phyloP scores from a whole-genome alignment of 2,888 invertebrate genomes.

The Sthenelais limicola region DNA sequence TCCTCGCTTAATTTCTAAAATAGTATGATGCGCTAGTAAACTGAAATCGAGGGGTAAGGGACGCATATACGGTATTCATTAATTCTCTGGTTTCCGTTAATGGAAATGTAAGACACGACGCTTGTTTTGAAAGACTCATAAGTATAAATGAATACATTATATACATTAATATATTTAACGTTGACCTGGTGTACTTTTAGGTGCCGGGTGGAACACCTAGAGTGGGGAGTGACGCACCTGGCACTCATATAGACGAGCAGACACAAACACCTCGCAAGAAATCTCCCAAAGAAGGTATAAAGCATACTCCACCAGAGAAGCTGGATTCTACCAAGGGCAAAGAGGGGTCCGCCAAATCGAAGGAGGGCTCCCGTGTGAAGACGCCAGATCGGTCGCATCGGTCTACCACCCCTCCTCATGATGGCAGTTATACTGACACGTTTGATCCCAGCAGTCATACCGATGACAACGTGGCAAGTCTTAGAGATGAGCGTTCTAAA shows the following conservation, averaged over 20 bases:
- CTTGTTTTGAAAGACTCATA: too few relatives aligned
- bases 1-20: too few relatives aligned
- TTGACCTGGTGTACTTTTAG: too few relatives aligned
- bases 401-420: constrained; percentile 45
- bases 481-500: constrained; percentile 53
- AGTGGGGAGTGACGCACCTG: neutral
- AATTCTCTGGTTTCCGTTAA: too few relatives aligned
- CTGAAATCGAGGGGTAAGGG: too few relatives aligned
- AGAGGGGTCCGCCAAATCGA: neutral
- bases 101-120: too few relatives aligned
- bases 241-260: constrained; percentile 2
- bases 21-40: too few relatives aligned
- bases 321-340: constrained; percentile 2
- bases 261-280: constrained; percentile 28
- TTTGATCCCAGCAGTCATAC: constrained; percentile 53
- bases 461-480: constrained; percentile 58
- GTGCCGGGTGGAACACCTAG: constrained; percentile 20
- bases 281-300: neutral
- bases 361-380: neutral
- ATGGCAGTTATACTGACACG: constrained; percentile 52
- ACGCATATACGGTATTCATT: too few relatives aligned
- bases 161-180: too few relatives aligned
- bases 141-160: too few relatives aligned
- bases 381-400: constrained; percentile 19
- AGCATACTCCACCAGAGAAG: constrained; percentile 23